These are phyloP conservation scores for Mallateleia sp. DNA, from an alignment of 2,888 invertebrate species.

Conservation along the genomic window DNA sequence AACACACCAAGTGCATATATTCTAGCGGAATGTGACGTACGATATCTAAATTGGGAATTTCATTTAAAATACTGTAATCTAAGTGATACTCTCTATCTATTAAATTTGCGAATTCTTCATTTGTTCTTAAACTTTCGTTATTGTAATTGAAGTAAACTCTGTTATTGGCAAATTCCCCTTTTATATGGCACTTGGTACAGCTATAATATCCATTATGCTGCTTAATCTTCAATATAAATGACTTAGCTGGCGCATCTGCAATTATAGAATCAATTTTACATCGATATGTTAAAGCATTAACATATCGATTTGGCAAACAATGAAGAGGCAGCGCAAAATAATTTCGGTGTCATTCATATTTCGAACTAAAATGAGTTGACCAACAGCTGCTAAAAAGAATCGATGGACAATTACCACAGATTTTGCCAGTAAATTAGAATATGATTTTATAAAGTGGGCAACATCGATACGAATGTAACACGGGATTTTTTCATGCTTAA, in stretches of 20 bases:
- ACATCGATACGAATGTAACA: constrained; percentile 18
- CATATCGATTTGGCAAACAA: constrained; percentile 1
- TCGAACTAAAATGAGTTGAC: background rate
- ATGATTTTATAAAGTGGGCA: constrained; percentile 18
- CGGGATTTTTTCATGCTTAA: background rate
- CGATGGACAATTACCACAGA: background rate
- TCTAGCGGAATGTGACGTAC: background rate
- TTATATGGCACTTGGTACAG: background rate
- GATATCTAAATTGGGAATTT: constrained; percentile 2
- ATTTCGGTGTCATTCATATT: background rate
- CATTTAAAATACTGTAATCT: background rate
- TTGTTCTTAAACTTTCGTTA: background rate
- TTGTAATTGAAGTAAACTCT: background rate
- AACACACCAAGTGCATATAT: background rate
- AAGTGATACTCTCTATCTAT: background rate
- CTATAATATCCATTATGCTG: background rate
- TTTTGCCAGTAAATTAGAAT: background rate
- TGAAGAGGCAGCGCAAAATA: background rate
- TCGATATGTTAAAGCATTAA: too few species aligned
- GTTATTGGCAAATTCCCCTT: background rate
- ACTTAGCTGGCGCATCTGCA: too few species aligned
- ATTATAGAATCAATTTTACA: too few species aligned
- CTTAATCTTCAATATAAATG: background rate
- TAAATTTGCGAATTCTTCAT: background rate
- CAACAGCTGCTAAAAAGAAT: background rate